A percentile compares a stretch with the other conserved stretches of the same genome.
Evolutionary conservation across 2,888 invertebrate species (phyloP).

Genomic region (Chloromyia formosa): DNA sequence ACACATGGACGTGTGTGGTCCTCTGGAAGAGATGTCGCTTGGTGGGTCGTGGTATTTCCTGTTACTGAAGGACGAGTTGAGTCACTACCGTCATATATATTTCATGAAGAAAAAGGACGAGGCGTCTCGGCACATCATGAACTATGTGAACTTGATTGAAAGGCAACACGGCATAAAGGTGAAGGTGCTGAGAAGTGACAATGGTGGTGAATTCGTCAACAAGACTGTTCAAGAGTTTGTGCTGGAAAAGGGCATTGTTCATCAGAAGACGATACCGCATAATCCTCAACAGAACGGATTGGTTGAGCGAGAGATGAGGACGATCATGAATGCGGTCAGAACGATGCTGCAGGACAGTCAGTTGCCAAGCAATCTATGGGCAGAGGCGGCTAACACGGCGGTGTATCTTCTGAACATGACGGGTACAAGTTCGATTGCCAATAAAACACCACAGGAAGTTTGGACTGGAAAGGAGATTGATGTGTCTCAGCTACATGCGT

Average conservation of each 20-base stretch:
- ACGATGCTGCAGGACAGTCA: no score
- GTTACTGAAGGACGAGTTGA: conserved; percentile 33
- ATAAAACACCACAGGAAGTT: no score
- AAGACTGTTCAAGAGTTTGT: conserved; percentile 38
- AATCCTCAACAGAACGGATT: conserved; percentile 50
- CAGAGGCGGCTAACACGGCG: conserved; percentile 58
- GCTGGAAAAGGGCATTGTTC: conserved; percentile 41
- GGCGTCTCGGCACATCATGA: no score
- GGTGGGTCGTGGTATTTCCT: conserved; percentile 43
- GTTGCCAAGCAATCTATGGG: conserved; percentile 51
- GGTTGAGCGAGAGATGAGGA: conserved; percentile 49
- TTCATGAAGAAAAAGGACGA: no score
- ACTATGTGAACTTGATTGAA: background rate
- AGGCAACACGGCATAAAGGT: conserved; percentile 14
- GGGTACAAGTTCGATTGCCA: no score
- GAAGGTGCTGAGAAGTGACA: conserved; percentile 35
- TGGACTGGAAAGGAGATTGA: no score
- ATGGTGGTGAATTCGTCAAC: conserved; percentile 44
- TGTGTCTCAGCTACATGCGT: no score
- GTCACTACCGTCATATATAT: background rate
- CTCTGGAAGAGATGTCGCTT: conserved; percentile 32
- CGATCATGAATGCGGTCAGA: conserved; percentile 48
- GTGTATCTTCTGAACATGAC: no score
- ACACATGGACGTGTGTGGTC: conserved; percentile 40
- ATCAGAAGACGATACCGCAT: conserved; percentile 45